Evolutionary conservation across 1,140 invertebrate genomes (phyloP).

Genomic region (Heliconius hermathena): DNA sequence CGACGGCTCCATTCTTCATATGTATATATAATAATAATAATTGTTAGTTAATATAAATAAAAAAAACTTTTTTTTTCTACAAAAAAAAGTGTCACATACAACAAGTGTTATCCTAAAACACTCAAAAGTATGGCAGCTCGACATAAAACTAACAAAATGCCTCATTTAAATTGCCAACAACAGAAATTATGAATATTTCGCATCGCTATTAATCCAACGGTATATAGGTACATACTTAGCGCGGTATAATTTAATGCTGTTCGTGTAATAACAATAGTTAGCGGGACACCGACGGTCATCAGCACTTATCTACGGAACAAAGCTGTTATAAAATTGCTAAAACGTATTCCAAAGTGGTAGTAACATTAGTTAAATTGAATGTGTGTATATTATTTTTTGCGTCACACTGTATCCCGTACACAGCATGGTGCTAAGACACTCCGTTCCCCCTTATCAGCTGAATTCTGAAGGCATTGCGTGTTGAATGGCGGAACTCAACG

Average conservation of each 20-base stretch:
- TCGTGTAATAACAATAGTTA: conserved; percentile 20
- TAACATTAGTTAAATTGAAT: neutral
- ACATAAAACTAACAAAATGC: conserved; percentile 51
- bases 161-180: conserved; percentile 61
- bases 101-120: neutral
- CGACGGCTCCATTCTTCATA: no score
- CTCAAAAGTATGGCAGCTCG: conserved; percentile 25
- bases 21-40: no score
- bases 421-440: no score
- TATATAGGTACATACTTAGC: conserved; percentile 17
- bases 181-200: conserved; percentile 59
- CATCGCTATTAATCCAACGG: conserved; percentile 49
- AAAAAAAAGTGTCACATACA: neutral
- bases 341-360: neutral
- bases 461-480: no score
- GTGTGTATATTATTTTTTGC: neutral
- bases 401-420: no score
- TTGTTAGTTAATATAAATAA: neutral
- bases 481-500: no score
- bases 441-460: no score
- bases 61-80: neutral
- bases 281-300: conserved; percentile 1
- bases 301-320: conserved; percentile 1
- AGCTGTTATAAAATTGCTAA: neutral
- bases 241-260: conserved; percentile 13